phyloP scores from a whole-genome alignment of 92 coral and sea anemone species.

The Metridium senile region DNA sequence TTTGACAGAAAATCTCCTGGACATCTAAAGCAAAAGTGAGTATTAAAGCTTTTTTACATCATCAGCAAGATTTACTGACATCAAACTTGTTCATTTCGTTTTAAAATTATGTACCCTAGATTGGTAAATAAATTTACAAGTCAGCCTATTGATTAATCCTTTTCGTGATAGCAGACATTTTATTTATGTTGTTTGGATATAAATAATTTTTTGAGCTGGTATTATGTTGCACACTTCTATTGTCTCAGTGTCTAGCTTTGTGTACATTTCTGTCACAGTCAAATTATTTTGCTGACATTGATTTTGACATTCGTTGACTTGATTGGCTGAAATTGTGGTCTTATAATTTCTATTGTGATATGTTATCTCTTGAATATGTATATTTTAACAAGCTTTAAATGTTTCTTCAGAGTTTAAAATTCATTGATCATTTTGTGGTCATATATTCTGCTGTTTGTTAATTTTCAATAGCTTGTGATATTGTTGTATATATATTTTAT shows the following conservation, averaged over 20 bases:
- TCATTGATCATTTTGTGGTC: too few species aligned
- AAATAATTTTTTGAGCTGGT: neutral
- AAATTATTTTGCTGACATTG: neutral
- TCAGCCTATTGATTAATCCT: too few species aligned
- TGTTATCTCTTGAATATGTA: too few species aligned
- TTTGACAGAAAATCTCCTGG: slow-evolving; percentile 79
- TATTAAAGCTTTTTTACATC: neutral
- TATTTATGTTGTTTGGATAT: neutral
- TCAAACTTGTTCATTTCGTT: too few species aligned
- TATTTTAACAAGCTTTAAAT: too few species aligned
- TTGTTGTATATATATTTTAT: too few species aligned
- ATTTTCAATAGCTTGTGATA: too few species aligned
- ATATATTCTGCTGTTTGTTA: too few species aligned
- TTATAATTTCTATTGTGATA: neutral
- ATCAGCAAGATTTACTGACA: neutral
- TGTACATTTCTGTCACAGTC: slow-evolving; percentile 5
- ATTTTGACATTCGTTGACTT: neutral
- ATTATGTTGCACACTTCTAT: neutral
- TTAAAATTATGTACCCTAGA: too few species aligned
- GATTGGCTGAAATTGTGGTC: neutral
- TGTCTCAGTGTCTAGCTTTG: neutral
- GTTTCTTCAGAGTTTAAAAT: too few species aligned
- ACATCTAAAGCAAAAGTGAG: slow-evolving; percentile 80
- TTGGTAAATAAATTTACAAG: too few species aligned
- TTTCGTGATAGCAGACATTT: neutral